Conservation (phyloP, 2,113 vertebrate species). For the Nothocercus nigrocapillus region DNA sequence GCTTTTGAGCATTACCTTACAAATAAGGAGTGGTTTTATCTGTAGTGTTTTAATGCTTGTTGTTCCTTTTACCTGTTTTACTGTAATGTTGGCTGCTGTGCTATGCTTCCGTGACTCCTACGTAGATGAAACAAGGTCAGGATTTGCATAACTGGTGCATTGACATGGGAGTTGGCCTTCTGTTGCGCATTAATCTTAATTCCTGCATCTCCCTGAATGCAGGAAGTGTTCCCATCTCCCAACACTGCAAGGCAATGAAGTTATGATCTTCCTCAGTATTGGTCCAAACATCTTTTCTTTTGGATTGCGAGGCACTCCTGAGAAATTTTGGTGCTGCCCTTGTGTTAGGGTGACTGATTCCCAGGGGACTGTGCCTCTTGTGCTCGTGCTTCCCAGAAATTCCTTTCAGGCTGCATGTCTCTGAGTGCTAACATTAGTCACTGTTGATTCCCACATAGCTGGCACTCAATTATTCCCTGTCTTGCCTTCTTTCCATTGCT, state of each 20-base stretch:
- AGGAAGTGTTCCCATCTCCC: neutral
- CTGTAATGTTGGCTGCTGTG: neutral
- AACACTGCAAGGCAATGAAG: neutral
- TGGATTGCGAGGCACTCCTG: neutral
- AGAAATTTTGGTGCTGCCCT: neutral
- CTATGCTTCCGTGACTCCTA: neutral
- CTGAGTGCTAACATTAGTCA: neutral
- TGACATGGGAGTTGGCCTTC: neutral
- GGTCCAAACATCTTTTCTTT: neutral
- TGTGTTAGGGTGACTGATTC: neutral
- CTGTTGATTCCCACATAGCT: neutral
- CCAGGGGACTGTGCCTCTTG: neutral
- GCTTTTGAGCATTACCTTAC: neutral
- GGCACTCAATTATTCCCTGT: neutral
- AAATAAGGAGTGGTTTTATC: conserved; percentile 6
- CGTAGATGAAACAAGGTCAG: neutral
- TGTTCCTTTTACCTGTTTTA: neutral
- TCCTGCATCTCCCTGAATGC: neutral
- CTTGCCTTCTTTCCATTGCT: neutral
- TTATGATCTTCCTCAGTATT: neutral
- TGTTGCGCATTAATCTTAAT: neutral
- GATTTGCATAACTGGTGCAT: neutral
- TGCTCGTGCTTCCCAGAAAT: neutral
- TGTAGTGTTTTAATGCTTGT: neutral
- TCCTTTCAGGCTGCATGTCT: neutral